Conservation (phyloP, 2,888 invertebrate genomes). For the Leptinotarsa rubiginosa region DNA sequence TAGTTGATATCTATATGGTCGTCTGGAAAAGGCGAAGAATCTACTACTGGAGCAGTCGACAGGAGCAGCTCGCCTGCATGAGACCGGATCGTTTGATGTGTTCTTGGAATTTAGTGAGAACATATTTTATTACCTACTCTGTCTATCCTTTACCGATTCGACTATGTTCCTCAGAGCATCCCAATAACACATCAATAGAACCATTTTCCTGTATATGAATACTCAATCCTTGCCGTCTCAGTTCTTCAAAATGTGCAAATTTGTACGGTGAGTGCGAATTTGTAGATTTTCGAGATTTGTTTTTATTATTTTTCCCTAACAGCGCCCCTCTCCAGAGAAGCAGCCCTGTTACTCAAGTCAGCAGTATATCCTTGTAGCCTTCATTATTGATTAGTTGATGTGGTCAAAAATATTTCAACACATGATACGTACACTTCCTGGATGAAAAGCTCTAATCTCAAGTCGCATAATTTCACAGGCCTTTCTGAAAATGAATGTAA, state of each 20-base stretch:
- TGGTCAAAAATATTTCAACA: too few species aligned
- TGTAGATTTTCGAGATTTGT: constrained; percentile 8
- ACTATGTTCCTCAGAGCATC: constrained; percentile 42
- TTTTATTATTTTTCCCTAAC: constrained; percentile 10
- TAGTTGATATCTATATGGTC: not conserved
- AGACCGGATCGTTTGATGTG: constrained; percentile 57
- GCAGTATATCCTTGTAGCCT: constrained; percentile 24
- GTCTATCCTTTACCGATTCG: constrained; percentile 33
- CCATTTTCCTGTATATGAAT: constrained; percentile 42
- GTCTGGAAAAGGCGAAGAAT: constrained; percentile 7
- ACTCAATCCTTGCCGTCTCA: constrained; percentile 39
- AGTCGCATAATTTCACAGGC: not conserved
- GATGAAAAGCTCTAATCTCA: not conserved
- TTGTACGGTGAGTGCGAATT: constrained; percentile 5
- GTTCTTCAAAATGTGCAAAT: constrained; percentile 37
- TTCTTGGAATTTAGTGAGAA: constrained; percentile 55
- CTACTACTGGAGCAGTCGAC: constrained; percentile 18
- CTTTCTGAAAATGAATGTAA: too few species aligned
- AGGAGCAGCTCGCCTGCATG: constrained; percentile 11
- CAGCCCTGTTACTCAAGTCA: constrained; percentile 27
- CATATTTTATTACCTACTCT: constrained; percentile 24
- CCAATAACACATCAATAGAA: constrained; percentile 63
- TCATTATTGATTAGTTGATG: constrained; percentile 4
- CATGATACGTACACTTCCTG: too few species aligned
- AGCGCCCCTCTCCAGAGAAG: constrained; percentile 34